These are phyloP conservation scores for Hemibagrus wyckioides DNA, from an alignment of 2,113 vertebrate genomes.

Conservation along the genomic window DNA sequence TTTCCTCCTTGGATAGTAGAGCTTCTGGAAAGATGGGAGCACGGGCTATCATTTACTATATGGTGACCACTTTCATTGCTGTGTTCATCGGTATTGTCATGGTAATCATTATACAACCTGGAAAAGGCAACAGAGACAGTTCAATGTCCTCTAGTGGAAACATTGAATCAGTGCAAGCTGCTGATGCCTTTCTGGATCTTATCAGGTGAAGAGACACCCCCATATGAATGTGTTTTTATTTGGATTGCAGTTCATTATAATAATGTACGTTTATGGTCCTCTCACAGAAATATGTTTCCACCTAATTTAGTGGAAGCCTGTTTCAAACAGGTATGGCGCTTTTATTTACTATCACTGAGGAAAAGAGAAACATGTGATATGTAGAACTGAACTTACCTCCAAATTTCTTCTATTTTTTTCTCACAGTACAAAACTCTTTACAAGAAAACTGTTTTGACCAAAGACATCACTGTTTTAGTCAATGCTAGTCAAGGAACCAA, in stretches of 20 bases:
- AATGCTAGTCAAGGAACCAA: slow-evolving; percentile 66
- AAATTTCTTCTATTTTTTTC: neutral
- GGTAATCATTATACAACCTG: slow-evolving; percentile 89
- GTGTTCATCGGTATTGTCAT: slow-evolving; percentile 94
- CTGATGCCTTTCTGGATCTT: slow-evolving; percentile 93
- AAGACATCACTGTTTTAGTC: slow-evolving; percentile 65
- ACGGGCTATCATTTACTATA: slow-evolving; percentile 90
- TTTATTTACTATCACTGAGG: neutral
- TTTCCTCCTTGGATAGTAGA: slow-evolving; percentile 92
- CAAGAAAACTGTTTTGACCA: slow-evolving; percentile 82
- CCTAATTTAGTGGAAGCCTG: slow-evolving; percentile 96
- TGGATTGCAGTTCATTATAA: neutral
- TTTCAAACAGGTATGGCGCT: slow-evolving; percentile 88
- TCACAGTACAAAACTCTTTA: slow-evolving; percentile 89
- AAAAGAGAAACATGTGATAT: neutral
- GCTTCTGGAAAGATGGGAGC: slow-evolving; percentile 92
- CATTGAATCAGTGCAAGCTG: slow-evolving; percentile 85
- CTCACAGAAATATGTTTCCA: slow-evolving; percentile 94
- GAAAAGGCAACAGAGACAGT: slow-evolving; percentile 86
- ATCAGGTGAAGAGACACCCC: slow-evolving; percentile 77
- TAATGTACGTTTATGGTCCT: neutral
- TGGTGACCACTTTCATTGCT: slow-evolving; percentile 90
- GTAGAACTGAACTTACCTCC: neutral
- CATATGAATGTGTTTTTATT: neutral
- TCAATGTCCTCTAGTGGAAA: slow-evolving; percentile 75